phyloP scores from a whole-genome alignment of 2,113 vertebrate species.

The Motacilla tschutschensis region DNA sequence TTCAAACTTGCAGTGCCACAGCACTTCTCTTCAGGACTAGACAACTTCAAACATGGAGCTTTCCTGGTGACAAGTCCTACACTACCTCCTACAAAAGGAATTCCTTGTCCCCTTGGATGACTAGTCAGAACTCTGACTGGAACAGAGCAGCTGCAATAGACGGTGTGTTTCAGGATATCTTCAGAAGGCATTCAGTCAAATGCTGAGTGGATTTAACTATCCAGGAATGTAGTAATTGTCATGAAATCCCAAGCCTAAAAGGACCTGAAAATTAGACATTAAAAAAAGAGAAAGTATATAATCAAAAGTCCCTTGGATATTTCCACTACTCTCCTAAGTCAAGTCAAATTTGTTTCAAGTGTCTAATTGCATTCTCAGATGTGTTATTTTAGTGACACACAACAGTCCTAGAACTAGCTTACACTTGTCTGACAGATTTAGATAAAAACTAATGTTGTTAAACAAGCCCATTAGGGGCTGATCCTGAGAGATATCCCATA shows the following conservation, averaged over 20 bases:
- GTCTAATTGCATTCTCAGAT: not conserved
- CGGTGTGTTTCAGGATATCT: constrained; percentile 35
- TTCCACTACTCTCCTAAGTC: not conserved
- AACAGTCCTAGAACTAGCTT: not conserved
- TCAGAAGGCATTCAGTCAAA: constrained; percentile 51
- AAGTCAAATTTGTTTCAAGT: constrained; percentile 22
- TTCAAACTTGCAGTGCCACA: constrained; percentile 16
- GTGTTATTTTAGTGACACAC: not conserved
- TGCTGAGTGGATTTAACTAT: constrained; percentile 23
- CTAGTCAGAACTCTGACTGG: constrained; percentile 52
- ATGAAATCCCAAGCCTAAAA: constrained; percentile 30
- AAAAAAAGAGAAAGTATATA: not conserved
- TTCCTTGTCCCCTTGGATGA: constrained; percentile 52
- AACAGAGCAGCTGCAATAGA: constrained; percentile 51
- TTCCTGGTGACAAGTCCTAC: constrained; percentile 48
- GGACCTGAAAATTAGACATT: not conserved
- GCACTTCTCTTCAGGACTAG: constrained; percentile 2
- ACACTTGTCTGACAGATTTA: not conserved
- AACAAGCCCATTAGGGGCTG: not conserved
- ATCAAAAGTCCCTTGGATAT: not conserved
- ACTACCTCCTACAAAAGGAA: constrained; percentile 44
- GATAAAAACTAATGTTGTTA: not conserved
- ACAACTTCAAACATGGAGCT: not conserved
- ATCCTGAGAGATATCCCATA: not conserved
- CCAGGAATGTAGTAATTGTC: constrained; percentile 33